phyloP scores from a whole-genome alignment of 2,797 vertebrate species.

The Etheostoma perlongum region DNA sequence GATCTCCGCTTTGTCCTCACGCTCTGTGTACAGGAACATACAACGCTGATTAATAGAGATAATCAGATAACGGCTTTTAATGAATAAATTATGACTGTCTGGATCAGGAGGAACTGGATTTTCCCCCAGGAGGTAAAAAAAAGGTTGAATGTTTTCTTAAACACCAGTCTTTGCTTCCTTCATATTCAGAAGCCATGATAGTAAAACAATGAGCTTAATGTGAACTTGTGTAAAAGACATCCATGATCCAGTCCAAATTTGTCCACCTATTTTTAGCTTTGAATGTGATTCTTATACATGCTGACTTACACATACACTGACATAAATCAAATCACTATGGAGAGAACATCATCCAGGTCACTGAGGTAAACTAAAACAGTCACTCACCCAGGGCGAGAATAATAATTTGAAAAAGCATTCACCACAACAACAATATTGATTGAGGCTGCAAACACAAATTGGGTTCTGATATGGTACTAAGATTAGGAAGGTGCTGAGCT shows the following conservation, averaged over 20 bases:
- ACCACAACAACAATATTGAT: slow-evolving; percentile 31
- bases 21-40: slow-evolving; percentile 68
- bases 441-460: slow-evolving; percentile 15
- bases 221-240: background rate
- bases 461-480: slow-evolving; percentile 22
- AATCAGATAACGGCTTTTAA: slow-evolving; percentile 75
- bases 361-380: slow-evolving; percentile 39
- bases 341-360: slow-evolving; percentile 52
- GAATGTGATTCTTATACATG: slow-evolving; percentile 30
- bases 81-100: slow-evolving; percentile 77
- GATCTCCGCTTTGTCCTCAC: slow-evolving; percentile 61
- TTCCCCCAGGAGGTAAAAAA: slow-evolving; percentile 29
- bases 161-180: slow-evolving; percentile 11
- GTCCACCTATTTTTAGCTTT: background rate
- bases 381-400: slow-evolving; percentile 30
- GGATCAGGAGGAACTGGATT: slow-evolving; percentile 34
- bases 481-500: background rate
- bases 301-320: background rate
- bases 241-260: background rate
- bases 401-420: slow-evolving; percentile 12
- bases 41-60: slow-evolving; percentile 72
- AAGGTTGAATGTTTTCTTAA: slow-evolving; percentile 25
- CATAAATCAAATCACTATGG: slow-evolving; percentile 27
- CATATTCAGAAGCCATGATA: background rate
- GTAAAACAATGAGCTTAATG: background rate